These are phyloP conservation scores for Crotophaga sulcirostris DNA, from an alignment of 2,113 vertebrate species.

Conservation along the genomic window DNA sequence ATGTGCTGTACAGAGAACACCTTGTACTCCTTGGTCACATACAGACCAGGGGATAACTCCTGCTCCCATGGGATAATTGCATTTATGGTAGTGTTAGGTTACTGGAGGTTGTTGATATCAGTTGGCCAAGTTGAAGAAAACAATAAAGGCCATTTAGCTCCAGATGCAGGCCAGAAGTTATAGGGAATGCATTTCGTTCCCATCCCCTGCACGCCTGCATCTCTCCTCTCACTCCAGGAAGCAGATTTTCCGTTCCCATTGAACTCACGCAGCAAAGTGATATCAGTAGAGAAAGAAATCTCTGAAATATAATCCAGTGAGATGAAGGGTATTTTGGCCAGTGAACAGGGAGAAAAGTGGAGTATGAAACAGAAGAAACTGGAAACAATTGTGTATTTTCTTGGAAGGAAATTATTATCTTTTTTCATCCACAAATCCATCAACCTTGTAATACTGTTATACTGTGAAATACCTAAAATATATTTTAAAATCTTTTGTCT, in stretches of 20 bases:
- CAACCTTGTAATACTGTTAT: too few species aligned
- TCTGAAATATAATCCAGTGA: neutral
- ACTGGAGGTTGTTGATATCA: neutral
- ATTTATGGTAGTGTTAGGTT: neutral
- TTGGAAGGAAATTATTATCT: neutral
- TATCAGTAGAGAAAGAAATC: neutral
- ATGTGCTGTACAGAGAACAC: neutral
- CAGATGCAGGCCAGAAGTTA: neutral
- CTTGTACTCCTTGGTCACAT: fast-evolving
- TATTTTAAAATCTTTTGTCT: neutral
- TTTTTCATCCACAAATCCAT: neutral
- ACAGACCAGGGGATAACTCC: neutral
- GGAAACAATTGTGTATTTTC: neutral
- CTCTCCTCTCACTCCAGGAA: neutral
- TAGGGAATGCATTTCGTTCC: neutral
- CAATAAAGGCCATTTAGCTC: neutral
- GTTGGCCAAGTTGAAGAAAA: neutral
- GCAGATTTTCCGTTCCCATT: neutral
- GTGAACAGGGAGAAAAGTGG: neutral
- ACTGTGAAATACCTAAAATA: too few species aligned
- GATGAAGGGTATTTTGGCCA: neutral
- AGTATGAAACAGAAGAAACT: neutral
- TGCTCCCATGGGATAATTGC: neutral
- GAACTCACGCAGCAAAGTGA: neutral
- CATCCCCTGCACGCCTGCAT: fast-evolving